Evolutionary conservation across 1,140 invertebrate genomes (phyloP), one percentile per base, ranked within the genome.

Genomic region (Chionoecetes opilio): DNA sequence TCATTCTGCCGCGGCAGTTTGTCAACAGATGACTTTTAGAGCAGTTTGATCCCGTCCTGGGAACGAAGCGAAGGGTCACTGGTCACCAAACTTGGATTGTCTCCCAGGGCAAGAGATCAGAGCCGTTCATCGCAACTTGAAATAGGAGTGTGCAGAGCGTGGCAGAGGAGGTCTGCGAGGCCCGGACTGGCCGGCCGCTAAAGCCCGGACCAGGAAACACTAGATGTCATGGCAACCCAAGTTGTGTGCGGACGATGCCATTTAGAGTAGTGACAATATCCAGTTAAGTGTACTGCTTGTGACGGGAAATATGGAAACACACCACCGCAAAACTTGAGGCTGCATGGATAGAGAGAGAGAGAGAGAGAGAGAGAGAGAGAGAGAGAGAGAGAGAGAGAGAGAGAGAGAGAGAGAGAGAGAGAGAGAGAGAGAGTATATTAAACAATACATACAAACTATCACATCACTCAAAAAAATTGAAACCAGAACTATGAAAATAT

Each of bases 1-100:
- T 75, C 6, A 75, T 75, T 75, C 21, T 75, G 63, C 5, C 63
- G 11, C 63, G 63, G 63, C n/a, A 75, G n/a, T 75, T 75, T 26
- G 21, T 75, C 63, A 75, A 75, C 63, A 75, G 21, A 75, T 75
- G 63, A 75, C 63, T 75, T 75, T 75, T 75, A 75, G 63, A 75
- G n/a, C n/a, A 75, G 63, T 75, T 75, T 75, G n/a, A 75, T 75
- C 63, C 63, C n/a, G 63, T n/a, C 63, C 63, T 17, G 63, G 11
- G 63, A 75, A 75, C 63, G 63, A 75, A 75, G 0, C 21, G 21
- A 26, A n/a, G 63, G 11, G 26, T n/a, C 11, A 21, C 63, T 75
- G 63, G 63, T 75, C 63, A 75, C 21, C 63, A 75, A 75, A 75
- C 63, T 75, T 75, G 63, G 63, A 26, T 26, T 75, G 63, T 75